Evolutionary conservation across 2,888 invertebrate genomes (phyloP), one percentile per base, ranked within the genome.

Genomic region (Plagodis dolabraria): DNA sequence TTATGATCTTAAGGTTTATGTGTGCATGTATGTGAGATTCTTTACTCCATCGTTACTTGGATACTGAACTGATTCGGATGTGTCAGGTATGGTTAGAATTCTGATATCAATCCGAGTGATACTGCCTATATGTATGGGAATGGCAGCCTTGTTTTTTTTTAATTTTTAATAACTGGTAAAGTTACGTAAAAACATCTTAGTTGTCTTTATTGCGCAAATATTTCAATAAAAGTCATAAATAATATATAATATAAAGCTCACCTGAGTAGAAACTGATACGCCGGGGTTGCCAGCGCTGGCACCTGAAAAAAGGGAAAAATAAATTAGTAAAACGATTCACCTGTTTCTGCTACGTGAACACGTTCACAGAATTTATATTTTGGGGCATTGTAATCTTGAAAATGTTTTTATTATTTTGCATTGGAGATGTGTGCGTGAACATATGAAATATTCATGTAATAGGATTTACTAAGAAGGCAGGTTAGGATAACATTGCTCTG

Each of bases 241-340:
- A 50, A 42, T 50, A 47, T 52, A 60, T 56, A 51, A 57, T 42
- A 45, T 44, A 52, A 44, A 65, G 60, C 82, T 71, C 70, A 92
- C 92, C 88, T 92, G 92, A 75, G 92, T 92, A 50, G 92, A 92
- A 71, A 92, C 92, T 63, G 92, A 92, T 71, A 92, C 87, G 70
- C 88, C 87, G 46, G 85, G 77, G 62, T 86, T 83, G 60, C 83
- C 76, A 60, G 71, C 80, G 59, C 77, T 77, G 68, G 82, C 86
- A 80, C 89, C 91, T 91, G 81, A 76, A 64, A 67, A 83, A 77
- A 64, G 69, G 71, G 71, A 71, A 53, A 60, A 63, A 53, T 53
- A 48, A 60, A 58, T 63, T 59, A 59, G 34, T 48, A 42, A 43
- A 60, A 59, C 36, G 47, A 36, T 60, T 60, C 38, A 40, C 55